Percentiles rank a stretch among this genome's conserved stretches.
phyloP scores from a whole-genome alignment of 2,797 vertebrate species.

The Platalea minor region DNA sequence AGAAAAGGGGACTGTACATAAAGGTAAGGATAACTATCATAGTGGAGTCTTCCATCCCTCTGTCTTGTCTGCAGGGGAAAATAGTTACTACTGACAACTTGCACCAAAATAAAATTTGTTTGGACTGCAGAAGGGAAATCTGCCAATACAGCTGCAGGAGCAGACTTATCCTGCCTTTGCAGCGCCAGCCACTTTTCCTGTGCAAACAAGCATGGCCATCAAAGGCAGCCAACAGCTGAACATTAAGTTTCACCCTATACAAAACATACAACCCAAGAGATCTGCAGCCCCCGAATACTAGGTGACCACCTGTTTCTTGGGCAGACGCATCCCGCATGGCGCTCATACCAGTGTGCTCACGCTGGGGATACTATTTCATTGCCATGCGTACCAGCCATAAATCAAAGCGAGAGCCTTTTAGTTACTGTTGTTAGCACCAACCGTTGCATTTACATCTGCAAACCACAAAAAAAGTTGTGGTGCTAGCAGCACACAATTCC shows the following conservation, averaged over 20 bases:
- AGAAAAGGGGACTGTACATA: background rate
- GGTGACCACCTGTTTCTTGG: constrained; percentile 48
- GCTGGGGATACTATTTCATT: background rate
- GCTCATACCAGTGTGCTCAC: background rate
- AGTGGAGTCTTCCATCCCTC: background rate
- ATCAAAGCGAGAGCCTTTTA: constrained; percentile 28
- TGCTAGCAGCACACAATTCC: background rate
- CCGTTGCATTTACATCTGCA: background rate
- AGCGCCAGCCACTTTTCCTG: background rate
- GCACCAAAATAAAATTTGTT: background rate
- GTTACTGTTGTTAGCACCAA: background rate
- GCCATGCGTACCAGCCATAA: background rate
- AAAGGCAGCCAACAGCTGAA: constrained; percentile 66
- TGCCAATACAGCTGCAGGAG: background rate
- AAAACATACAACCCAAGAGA: background rate
- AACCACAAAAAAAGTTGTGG: background rate
- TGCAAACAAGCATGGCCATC: background rate
- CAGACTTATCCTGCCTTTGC: background rate
- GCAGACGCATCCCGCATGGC: background rate
- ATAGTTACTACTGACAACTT: background rate
- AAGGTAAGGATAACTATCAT: background rate
- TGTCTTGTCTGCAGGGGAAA: background rate
- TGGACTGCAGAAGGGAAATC: background rate
- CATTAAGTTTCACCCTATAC: background rate
- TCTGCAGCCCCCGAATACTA: background rate